Evolutionary conservation across 2,113 vertebrate genomes (phyloP), one percentile per base, ranked within the genome.

Genomic region (Ophiodon elongatus): DNA sequence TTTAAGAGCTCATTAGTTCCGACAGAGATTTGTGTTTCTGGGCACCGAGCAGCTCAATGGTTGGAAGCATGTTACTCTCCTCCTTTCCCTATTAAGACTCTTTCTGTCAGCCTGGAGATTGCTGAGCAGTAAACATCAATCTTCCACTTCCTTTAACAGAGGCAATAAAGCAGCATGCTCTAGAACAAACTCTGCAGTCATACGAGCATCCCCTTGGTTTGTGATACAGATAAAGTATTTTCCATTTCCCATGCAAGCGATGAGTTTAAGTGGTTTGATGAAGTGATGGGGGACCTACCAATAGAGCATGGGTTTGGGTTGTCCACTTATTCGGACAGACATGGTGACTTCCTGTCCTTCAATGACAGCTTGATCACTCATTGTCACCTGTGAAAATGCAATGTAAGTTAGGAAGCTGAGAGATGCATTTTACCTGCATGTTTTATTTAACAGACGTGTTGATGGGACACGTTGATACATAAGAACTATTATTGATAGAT

Each of bases 291-390:
- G 59, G 64, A 96, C 96, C 94, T 94, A 99, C 98, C 98, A 99
- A 84, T 98, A 99, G 72, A 99, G 96, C 90, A 99, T 97, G 3
- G 98, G 98, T 92, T 98, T 99, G 78, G 98, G 98, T 68, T 99
- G 97, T 19, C 98, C 98, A 65, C 91, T 95, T 63, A 98, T 96
- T 0, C 96, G 92, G 80, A 99, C 97, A 0, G 95, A 97, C 96
- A 99, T 96, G 90, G 94, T 96, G 82, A 98, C 97, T 74, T 99
- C 97, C 83, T 99, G 98, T 73, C 97, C 98, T 91, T 99, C 98
- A 88, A 95, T 92, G 62, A 98, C 97, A 0, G 93, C 93, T 92
- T 98, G 98, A 89, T 99, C 97, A 6, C 73, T 96, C 81, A 98
- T 92, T 62, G 96, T 93, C 77, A 95, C 95, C 98, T 99, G 89